phyloP scores from a whole-genome alignment of 2,888 invertebrate genomes.

The Thecocarcelia acutangulata region DNA sequence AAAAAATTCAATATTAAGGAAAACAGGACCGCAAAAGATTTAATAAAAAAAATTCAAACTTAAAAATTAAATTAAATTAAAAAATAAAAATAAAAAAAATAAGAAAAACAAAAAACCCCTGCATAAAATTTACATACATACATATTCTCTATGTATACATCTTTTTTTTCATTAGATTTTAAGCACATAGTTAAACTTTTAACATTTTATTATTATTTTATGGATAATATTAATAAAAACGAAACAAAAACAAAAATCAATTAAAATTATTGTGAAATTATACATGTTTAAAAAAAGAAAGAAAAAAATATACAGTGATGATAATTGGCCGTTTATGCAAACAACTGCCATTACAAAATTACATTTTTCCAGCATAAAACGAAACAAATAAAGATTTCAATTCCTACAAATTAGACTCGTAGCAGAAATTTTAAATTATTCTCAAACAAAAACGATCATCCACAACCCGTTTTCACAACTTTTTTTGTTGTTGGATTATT shows the following conservation, averaged over 20 bases:
- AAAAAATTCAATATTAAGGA: conserved; percentile 53
- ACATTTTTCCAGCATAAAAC: conserved; percentile 43
- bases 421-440: neutral
- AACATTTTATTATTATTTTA: conserved; percentile 80
- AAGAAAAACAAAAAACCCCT: conserved; percentile 57
- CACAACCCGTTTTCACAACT: too few relatives aligned
- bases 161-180: conserved; percentile 77
- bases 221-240: conserved; percentile 75
- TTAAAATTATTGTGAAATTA: conserved; percentile 46
- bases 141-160: conserved; percentile 80
- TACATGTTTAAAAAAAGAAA: conserved; percentile 32
- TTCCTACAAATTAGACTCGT: neutral
- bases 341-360: conserved; percentile 76
- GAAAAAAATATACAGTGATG: conserved; percentile 1
- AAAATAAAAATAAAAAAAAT: conserved; percentile 69
- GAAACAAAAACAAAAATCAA: conserved; percentile 52
- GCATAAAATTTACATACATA: conserved; percentile 74
- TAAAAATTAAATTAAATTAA: conserved; percentile 70
- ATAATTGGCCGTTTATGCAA: conserved; percentile 1
- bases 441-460: too few relatives aligned
- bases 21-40: conserved; percentile 62
- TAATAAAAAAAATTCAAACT: conserved; percentile 62
- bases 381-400: conserved; percentile 77
- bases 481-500: too few relatives aligned
- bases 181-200: conserved; percentile 81